phyloP scores from a whole-genome alignment of 1,140 invertebrate species.

The Pristionchus pacificus region DNA sequence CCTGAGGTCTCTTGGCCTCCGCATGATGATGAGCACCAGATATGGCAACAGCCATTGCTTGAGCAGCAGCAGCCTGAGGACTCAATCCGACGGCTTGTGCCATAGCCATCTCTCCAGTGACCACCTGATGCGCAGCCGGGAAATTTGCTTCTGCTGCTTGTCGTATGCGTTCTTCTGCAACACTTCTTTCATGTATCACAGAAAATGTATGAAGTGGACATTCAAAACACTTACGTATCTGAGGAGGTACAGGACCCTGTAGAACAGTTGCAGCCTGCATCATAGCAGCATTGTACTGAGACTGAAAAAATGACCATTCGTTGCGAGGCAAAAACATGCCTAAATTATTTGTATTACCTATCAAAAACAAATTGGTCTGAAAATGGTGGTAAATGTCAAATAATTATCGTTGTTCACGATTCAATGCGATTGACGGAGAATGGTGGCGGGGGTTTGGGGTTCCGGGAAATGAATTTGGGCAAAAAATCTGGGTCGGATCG shows the following conservation, averaged over 20 bases:
- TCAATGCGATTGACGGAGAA: too few relatives aligned
- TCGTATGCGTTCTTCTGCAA: slow-evolving; percentile 15
- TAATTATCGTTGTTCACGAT: too few relatives aligned
- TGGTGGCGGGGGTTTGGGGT: too few relatives aligned
- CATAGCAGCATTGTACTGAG: not conserved
- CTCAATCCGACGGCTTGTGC: not conserved
- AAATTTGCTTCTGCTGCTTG: slow-evolving; percentile 6
- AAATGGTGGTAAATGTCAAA: too few relatives aligned
- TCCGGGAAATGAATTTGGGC: too few relatives aligned
- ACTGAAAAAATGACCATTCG: too few relatives aligned
- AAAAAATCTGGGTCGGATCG: too few relatives aligned
- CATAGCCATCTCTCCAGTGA: not conserved
- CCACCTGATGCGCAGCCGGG: not conserved
- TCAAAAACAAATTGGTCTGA: too few relatives aligned
- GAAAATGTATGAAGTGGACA: not conserved
- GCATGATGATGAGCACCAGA: slow-evolving; percentile 6
- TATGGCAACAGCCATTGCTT: slow-evolving; percentile 14
- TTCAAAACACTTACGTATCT: not conserved
- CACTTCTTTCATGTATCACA: too few relatives aligned
- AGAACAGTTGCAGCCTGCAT: not conserved
- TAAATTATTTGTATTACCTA: too few relatives aligned
- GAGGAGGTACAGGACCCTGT: not conserved
- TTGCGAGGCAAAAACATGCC: too few relatives aligned
- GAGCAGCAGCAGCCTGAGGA: too few relatives aligned
- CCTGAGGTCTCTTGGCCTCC: slow-evolving; percentile 5